These are phyloP conservation scores for Oryzias woworae DNA, from an alignment of 2,113 vertebrate genomes.

Conservation along the genomic window DNA sequence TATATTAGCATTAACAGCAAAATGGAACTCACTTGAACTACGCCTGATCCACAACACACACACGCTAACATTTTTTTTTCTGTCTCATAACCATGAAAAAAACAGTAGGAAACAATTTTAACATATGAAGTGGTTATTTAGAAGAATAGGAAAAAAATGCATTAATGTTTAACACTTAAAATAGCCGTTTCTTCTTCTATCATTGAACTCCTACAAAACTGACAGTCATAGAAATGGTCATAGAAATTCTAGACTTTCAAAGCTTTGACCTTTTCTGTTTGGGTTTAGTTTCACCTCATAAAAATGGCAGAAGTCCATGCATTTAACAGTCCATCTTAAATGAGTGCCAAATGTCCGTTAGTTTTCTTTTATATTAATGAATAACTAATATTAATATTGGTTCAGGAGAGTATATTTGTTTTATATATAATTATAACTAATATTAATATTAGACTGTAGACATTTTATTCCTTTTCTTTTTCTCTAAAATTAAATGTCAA, in stretches of 20 bases:
- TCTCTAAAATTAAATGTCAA: not conserved
- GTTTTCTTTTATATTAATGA: not conserved
- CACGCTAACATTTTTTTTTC: not conserved
- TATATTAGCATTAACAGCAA: not conserved
- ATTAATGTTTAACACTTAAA: not conserved
- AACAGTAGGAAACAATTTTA: too few species aligned
- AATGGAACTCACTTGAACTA: too few species aligned
- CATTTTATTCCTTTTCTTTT: not conserved
- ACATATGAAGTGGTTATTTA: slow-evolving; percentile 2
- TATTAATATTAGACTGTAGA: not conserved
- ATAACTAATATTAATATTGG: too few species aligned
- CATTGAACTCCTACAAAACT: not conserved
- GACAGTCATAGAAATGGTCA: not conserved
- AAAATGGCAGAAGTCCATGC: too few species aligned
- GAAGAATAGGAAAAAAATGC: not conserved
- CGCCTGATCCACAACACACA: too few species aligned
- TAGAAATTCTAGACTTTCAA: too few species aligned
- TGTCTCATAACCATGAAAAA: too few species aligned
- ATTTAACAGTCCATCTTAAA: slow-evolving; percentile 3
- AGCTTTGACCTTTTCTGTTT: too few species aligned
- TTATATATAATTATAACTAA: not conserved
- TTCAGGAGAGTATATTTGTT: too few species aligned
- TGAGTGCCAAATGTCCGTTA: slow-evolving; percentile 48
- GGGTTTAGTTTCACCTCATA: too few species aligned
- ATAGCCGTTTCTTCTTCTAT: not conserved